Base-by-base conservation (phyloP, 1,140 invertebrate genomes). In the Camponotus floridanus region DNA sequence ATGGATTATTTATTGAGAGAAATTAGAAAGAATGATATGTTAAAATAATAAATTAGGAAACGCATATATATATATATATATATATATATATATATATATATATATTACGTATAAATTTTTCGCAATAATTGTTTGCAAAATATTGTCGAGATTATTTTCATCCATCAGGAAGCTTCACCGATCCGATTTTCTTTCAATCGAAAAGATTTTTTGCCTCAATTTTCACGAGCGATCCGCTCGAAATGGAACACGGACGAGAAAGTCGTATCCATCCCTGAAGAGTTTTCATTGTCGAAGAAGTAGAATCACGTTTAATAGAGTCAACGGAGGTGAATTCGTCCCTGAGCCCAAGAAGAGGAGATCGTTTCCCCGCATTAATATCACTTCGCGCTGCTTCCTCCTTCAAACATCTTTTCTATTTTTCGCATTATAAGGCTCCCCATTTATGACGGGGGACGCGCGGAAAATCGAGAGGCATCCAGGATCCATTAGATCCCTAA, bases 281-380 rank as follows among this genome's bases (percentile, higher is more conserved):
- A 81, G 79, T 73, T 73, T 83, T 74, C 68, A 62, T 74, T 61
- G 68, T 61, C 57, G 67, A 62, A 64, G 36, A 57, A 64, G 64
- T 61, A 55, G 86, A 83, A 87, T 89, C 85, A 83, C 78, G 76
- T 84, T 90, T 90, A 90, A 90, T 90, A 79, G 87, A 90, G 87
- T 83, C 79, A 83, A 83, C 59, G 68, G 26, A 15, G 79, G 67
- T 9, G 65, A 26, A 57, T 33, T 71, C 67, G 79, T 7, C 8
- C 48, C 33, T 15, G n/a, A 67, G 45, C 57, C 48, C 68, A 78
- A 89, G 45, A 65, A 88, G 85, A 80, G 87, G 71, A 74, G 88
- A 90, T 90, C 89, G 89, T 90, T 90, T 80, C 80, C 76, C 76
- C 88, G 89, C 88, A 90, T 90, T 90, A 90, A 89, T 90, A 87